These are phyloP conservation scores for Cyaniris semiargus DNA, from an alignment of 2,888 invertebrate genomes.

Conservation along the genomic window DNA sequence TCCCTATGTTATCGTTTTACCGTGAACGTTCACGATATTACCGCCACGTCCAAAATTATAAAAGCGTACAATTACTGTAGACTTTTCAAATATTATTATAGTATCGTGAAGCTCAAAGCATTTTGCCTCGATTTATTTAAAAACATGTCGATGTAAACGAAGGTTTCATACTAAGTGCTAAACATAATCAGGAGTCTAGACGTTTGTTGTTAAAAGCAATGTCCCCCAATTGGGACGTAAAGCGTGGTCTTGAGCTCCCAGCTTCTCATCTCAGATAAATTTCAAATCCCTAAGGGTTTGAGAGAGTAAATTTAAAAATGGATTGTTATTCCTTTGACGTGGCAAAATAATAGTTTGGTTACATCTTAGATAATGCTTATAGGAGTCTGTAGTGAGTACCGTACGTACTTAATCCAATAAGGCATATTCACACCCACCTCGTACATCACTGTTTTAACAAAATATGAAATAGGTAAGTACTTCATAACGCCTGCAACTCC, in stretches of 20 bases:
- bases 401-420: too few species aligned
- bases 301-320: not conserved
- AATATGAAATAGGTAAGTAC: not conserved
- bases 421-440: not conserved
- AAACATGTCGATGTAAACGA: not conserved
- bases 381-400: too few species aligned
- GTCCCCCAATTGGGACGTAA: slow-evolving; percentile 11
- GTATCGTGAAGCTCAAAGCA: too few species aligned
- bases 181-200: slow-evolving; percentile 25
- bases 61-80: too few species aligned
- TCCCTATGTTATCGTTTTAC: too few species aligned
- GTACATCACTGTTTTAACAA: too few species aligned
- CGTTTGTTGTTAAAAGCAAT: slow-evolving; percentile 24
- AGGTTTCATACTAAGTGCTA: slow-evolving; percentile 7
- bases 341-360: not conserved
- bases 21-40: too few species aligned
- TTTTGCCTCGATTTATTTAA: not conserved
- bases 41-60: too few species aligned
- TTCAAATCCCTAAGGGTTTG: not conserved
- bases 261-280: not conserved
- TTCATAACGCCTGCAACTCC: too few species aligned
- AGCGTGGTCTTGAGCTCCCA: slow-evolving; percentile 9
- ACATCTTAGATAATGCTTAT: not conserved
- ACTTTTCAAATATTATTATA: too few species aligned
- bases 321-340: not conserved